Evolutionary conservation across 2,888 invertebrate genomes (phyloP), one percentile per base, ranked within the genome.

Genomic region (Lottia scabra): DNA sequence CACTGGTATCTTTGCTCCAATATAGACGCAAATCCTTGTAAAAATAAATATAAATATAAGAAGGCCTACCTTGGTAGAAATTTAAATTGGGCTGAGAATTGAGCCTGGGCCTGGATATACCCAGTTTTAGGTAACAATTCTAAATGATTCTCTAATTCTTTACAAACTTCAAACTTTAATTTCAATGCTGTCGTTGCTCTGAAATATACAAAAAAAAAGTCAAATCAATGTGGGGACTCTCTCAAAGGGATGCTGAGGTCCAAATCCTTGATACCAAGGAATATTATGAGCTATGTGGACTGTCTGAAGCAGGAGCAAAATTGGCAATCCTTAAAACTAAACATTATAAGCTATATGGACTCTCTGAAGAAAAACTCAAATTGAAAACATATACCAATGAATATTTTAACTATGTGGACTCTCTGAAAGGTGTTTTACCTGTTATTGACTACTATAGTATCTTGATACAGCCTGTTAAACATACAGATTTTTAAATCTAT

Each of bases 51-150:
- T 5, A 30, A 30, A 30, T 30, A 30, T 30, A 4, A 30, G 30
- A 30, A 5, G 1, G 1, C 56, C 16, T 74, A 87, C 87, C 88
- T 86, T n/a, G 89, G 89, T 8, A 89, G 81, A 70, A 90, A 89
- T 77, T 90, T 90, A 23, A 90, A 85, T 76, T 90, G 89, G 44
- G 89, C 88, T 10, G 86, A 86, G 79, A 90, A 90, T 78, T 84
- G 84, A 3, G 87, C 87, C 79, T 89, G 88, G 5, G 89, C 88
- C 80, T 90, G 89, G 64, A 89, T 86, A 78, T 87, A 89, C 13
- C 89, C 90, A 15, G 88, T 89, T 74, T 87, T 89, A 15, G 90
- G 90, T 38, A 90, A 78, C n/a, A 90, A 78, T 76, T 90, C 90
- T 67, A 90, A 77, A 76, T 90, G 88, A 69, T 89, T 86, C 43